Base-by-base conservation (phyloP, 2,797 vertebrate species). In the Lutjanus campechanus region DNA sequence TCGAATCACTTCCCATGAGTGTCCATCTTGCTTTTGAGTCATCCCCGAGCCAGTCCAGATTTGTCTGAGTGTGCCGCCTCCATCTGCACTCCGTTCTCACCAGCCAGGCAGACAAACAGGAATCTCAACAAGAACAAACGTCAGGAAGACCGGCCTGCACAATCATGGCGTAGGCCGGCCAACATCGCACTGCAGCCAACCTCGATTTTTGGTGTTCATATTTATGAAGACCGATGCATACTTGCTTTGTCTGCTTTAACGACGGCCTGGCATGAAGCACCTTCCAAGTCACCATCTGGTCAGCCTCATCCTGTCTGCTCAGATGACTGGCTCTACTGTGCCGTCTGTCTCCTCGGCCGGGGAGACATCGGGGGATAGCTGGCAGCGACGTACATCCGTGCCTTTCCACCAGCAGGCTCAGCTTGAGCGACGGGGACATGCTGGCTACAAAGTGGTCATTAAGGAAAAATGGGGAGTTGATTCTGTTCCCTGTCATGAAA, bases 281-380 rank as follows among this genome's bases (percentile, higher is more conserved):
- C 72, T 54, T 84, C 80, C 82, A 76, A 81, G 66, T 70, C 66
- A 75, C 81, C 86, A 87, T 88, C 86, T 91, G 88, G 61, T 84
- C 74, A 69, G 79, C 44, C 73, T 81, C 68, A 49, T 80, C 82
- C 75, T 85, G 84, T 85, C 79, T 77, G 80, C 77, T 85, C 82
- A 64, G 69, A 81, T 73, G 84, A 82, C 81, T 76, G 79, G 47
- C 79, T 77, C 79, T 17, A 13, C 63, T 76, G 73, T 59, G 59
- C 71, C 17, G 62, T 87, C 81, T 84, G 71, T 79, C 74, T 86
- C 56, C 59, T 68, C 53, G 0, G 82, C 69, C 64, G 55, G 55
- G 44, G 59, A 75, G 65, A 79, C 63, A 17, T 67, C n/a, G 43
- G 20, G 58, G 49, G 46, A 66, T 17, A 55, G 69, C 70, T 83